Base-by-base conservation (phyloP, 2,888 invertebrate species). In the Latrodectus hesperus region DNA sequence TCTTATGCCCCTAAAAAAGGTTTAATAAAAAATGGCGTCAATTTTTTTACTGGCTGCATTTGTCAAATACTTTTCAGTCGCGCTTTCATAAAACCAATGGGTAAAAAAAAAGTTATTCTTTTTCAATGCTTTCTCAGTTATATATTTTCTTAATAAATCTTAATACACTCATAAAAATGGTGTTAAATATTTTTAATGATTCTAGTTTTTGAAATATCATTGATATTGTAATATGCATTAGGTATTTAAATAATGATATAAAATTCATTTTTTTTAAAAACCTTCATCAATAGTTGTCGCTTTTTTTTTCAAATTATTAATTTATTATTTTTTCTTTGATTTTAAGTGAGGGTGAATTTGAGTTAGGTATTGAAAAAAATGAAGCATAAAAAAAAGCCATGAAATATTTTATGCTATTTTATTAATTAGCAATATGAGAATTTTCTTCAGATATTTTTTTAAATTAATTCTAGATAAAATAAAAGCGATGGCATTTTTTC, bases 131-230 rank as follows among this genome's bases (percentile, higher is more conserved):
- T 78, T 22, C 22, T 17, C 22, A 73, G 72, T 11, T 53, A 80
- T 80, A 85, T 75, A 86, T 87, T 76, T 87, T 77, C 81, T 87
- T 81, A 87, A 81, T 87, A 87, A 81, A 87, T 87, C 86, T 87
- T 81, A 81, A 87, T 87, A 76, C 76, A 75, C 22, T 65, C 55
- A 22, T 76, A 74, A 85, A 85, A 76, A 81, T 82, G 72, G 64
- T 52, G 65, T 87, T 87, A 81, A 87, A 81, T 81, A 76, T 77
- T 79, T 87, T 77, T 81, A 72, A 67, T 77, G 73, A 72, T 77
- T 65, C 77, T 76, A 81, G 75, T 65, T 87, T 70, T 81, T 87
- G 86, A 87, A 77, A 87, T 81, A 87, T 87, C 60, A 60, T 71
- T 68, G 71, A 38, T 72, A 53, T 77, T 22, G 22, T 84, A 80